These are phyloP conservation scores for Drosophila ohnishii DNA, from an alignment of 1,140 invertebrate species.

Conservation along the genomic window DNA sequence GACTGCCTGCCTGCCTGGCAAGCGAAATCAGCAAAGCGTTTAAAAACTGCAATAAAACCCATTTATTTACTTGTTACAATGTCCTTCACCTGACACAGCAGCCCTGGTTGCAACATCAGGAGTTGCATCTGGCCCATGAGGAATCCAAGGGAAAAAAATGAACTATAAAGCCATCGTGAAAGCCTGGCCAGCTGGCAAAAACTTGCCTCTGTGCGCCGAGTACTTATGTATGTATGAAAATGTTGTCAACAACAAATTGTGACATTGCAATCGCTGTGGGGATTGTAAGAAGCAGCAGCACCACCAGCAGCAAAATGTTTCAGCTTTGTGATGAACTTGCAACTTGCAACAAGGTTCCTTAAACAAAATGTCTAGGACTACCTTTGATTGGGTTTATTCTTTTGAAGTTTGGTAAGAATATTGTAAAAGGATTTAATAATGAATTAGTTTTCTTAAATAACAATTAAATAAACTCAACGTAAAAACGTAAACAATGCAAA, in stretches of 20 bases:
- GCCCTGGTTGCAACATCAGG: constrained; percentile 23
- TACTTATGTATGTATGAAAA: constrained; percentile 47
- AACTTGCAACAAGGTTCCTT: constrained; percentile 10
- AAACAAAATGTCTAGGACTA: not conserved
- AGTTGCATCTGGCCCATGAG: constrained; percentile 45
- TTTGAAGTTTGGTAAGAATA: no score
- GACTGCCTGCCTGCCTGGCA: constrained; percentile 47
- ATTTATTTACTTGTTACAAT: constrained; percentile 74
- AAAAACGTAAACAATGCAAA: no score
- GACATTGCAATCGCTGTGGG: constrained; percentile 45
- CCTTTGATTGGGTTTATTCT: not conserved
- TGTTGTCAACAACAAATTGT: constrained; percentile 52
- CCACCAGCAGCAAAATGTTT: constrained; percentile 1
- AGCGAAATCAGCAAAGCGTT: constrained; percentile 77
- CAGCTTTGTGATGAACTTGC: constrained; percentile 30
- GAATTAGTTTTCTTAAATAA: not conserved
- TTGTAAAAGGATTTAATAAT: not conserved
- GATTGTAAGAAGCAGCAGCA: constrained; percentile 3
- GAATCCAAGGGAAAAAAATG: constrained; percentile 26
- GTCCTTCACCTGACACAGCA: constrained; percentile 59
- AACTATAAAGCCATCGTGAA: constrained; percentile 42
- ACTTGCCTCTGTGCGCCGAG: constrained; percentile 25
- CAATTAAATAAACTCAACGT: not conserved
- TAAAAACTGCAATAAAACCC: constrained; percentile 78
- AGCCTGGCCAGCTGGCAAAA: constrained; percentile 29